Percentiles rank a stretch among this genome's conserved stretches.
phyloP scores from a whole-genome alignment of 2,797 vertebrate genomes.

The Silurus aristotelis region DNA sequence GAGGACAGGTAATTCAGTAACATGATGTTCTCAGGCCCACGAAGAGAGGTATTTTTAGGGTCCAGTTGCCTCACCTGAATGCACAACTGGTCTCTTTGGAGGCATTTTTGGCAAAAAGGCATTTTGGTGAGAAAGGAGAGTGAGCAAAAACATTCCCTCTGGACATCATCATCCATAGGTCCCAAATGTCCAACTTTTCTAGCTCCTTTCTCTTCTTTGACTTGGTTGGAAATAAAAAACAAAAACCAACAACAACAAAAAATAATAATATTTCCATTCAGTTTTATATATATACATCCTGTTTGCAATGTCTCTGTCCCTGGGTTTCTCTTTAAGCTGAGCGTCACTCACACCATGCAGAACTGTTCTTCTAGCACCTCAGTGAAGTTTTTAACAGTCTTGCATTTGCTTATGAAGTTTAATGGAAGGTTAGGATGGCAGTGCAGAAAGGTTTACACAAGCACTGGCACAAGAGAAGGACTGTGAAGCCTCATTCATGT shows the following conservation, averaged over 20 bases:
- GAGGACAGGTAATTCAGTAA: conserved; percentile 73
- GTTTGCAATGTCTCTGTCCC: conserved; percentile 29
- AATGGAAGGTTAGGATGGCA: conserved; percentile 50
- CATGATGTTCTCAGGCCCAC: conserved; percentile 67
- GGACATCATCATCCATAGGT: conserved; percentile 70
- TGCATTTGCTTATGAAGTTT: conserved; percentile 59
- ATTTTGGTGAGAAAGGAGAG: conserved; percentile 57
- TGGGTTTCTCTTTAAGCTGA: conserved; percentile 53
- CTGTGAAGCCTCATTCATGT: conserved; percentile 71
- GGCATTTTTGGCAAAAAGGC: conserved; percentile 70
- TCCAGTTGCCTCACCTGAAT: conserved; percentile 68
- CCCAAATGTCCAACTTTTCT: conserved; percentile 59
- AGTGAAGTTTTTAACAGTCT: conserved; percentile 74
- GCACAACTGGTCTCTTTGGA: conserved; percentile 75
- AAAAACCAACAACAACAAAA: conserved; percentile 32
- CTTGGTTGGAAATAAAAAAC: conserved; percentile 74
- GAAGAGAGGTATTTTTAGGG: conserved; percentile 75
- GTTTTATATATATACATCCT: conserved; percentile 22
- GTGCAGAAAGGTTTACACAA: conserved; percentile 62
- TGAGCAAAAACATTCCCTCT: conserved; percentile 68
- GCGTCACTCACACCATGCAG: conserved; percentile 50
- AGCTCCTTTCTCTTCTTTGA: conserved; percentile 39
- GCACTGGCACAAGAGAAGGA: conserved; percentile 47
- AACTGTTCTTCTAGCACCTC: conserved; percentile 68
- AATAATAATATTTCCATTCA: conserved; percentile 2